A percentile compares a stretch with the other conserved stretches of the same genome.
Conservation (phyloP, 2,113 vertebrate species). For the Theropithecus gelada region DNA sequence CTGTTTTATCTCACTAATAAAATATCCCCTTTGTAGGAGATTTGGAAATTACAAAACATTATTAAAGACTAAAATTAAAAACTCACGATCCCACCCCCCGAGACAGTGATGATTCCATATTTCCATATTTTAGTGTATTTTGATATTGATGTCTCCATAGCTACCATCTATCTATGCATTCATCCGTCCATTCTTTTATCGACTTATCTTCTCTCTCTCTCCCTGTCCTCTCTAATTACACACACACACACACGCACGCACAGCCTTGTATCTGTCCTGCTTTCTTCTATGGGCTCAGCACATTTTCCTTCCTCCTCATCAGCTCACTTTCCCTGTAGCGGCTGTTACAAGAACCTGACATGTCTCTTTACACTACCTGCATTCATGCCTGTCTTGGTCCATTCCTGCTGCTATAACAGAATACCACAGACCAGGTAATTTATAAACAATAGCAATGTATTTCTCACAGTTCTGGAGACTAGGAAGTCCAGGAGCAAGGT, state of each 20-base stretch:
- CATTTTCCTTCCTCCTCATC: background rate
- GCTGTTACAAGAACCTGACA: background rate
- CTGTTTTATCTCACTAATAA: background rate
- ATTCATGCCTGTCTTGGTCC: background rate
- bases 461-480: background rate
- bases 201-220: background rate
- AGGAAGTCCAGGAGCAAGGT: background rate
- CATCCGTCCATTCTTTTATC: background rate
- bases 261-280: background rate
- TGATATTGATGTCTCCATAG: background rate
- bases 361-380: background rate
- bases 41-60: background rate
- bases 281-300: background rate
- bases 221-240: background rate
- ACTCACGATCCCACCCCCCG: background rate
- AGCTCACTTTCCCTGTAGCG: background rate
- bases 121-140: background rate
- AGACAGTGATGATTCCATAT: background rate
- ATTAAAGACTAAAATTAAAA: background rate
- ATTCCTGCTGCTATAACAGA: background rate
- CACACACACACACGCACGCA: background rate
- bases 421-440: background rate
- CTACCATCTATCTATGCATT: too few relatives aligned
- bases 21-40: slow-evolving; percentile 14
- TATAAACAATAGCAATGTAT: background rate